Conservation (phyloP, 2,797 vertebrate genomes). For the Orientallactaga sibirica region DNA sequence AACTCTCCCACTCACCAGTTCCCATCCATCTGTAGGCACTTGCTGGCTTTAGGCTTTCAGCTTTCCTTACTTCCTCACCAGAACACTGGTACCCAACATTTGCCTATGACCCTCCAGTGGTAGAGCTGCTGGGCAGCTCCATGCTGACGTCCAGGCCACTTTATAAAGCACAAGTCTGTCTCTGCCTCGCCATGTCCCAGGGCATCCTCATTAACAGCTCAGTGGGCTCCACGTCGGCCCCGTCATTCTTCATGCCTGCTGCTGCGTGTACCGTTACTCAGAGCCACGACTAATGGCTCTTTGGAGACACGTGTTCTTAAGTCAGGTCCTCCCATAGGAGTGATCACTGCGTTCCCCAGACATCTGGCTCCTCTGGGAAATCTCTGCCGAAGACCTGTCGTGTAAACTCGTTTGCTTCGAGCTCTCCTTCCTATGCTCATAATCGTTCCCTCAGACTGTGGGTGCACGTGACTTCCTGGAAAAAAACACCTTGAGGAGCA, state of each 20-base stretch:
- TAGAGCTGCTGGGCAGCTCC: neutral
- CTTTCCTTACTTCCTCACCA: neutral
- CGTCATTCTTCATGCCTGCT: neutral
- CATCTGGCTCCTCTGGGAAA: neutral
- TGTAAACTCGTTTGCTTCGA: neutral
- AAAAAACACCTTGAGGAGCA: neutral
- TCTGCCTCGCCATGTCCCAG: neutral
- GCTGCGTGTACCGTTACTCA: fast-evolving
- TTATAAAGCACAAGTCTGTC: conserved; percentile 16
- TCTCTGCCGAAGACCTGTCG: neutral
- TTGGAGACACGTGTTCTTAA: neutral
- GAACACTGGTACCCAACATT: neutral
- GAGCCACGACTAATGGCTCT: neutral
- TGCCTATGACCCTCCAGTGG: neutral
- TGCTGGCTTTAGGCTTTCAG: neutral
- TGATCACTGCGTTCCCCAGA: neutral
- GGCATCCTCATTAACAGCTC: neutral
- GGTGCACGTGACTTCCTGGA: neutral
- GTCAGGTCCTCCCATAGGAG: neutral
- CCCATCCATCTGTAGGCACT: neutral
- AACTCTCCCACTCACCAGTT: too few relatives aligned
- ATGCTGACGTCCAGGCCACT: neutral
- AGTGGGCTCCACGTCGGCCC: neutral
- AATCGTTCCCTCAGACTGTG: neutral
- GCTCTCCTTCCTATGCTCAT: neutral